Base-by-base conservation (phyloP, 2,113 vertebrate species). In the Catagonus wagneri region DNA sequence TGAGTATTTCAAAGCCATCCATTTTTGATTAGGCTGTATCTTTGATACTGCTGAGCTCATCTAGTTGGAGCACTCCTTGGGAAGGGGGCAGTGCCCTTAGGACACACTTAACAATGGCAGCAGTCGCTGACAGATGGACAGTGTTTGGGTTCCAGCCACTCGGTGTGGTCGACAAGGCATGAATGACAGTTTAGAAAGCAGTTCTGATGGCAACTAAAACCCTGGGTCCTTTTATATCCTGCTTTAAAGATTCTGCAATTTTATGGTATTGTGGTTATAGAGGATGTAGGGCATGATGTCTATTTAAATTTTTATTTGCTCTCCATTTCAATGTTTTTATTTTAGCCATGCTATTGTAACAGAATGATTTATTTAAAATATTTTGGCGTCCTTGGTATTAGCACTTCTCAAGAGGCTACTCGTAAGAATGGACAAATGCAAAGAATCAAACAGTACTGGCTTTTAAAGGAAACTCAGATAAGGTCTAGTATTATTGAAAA, bases 1-100 rank as follows among this genome's bases (percentile, higher is more conserved):
- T 61, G 66, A 63, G 63, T 89, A 94, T 88, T 83, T 92, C 32
- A 93, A 69, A 94, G 12, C 4, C 34, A 39, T 69, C 60, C n/a
- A 44, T 32, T 87, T 90, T 20, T 80, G n/a, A 15, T 6, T 52
- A 8, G 13, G 34, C 34, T 81, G 0, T 60, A 9, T 58, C 32
- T 75, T 69, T 69, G 80, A 78, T 94, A 23, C 11, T 69, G 25
- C 65, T 44, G 32, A 58, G 54, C 29, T 88, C 66, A 58, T 65
- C 23, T 68, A 61, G 8, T 39, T 86, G 13, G 12, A 91, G 3
- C 23, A 25, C 4, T 93, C 32, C 34, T 85, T 94, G 50, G 32
- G n/a, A 88, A 66, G 14, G 20, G 6, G 25, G 1, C 4, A 25
- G 2, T 44, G 6, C 25, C 80, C 54, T 39, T 50, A 74, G 72